Base-by-base conservation (phyloP, 2,113 vertebrate species). In the Amblyopsis rosae region DNA sequence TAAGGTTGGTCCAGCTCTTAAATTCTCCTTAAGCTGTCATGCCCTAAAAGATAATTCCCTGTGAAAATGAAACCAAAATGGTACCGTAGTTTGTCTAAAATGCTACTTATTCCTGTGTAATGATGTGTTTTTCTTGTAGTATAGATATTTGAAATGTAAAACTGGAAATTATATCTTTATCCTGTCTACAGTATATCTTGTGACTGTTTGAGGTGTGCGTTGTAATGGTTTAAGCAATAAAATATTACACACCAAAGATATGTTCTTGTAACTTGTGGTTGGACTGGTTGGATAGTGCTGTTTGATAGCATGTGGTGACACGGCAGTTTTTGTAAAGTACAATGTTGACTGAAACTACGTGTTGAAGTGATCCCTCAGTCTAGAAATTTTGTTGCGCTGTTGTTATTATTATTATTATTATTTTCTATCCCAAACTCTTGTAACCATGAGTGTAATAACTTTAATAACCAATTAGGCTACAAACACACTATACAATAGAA, bases 21-120 rank as follows among this genome's bases (percentile, higher is more conserved):
- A 81, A 86, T 86, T 87, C 79, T 60, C 82, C 74, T 12, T 65
- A 69, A 77, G 68, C 61, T 47, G 16, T 16, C 67, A 56, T 85
- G 76, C 67, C 70, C 74, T 67, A 69, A 53, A 86, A 83, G 4
- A 62, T 26, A 26, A 26, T 59, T 70, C 51, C 51, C 60, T 62
- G 69, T 72, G 56, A 71, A 70, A 70, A 48, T 54, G 9, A n/a
- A 65, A 65, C 62, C 11, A 32, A 3, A 54, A 10, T 41, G 54
- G 70, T 26, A 26, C 26, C 3, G 2, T 56, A 48, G 55, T 63
- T 60, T 6, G 46, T 0, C 2, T 41, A 12, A 60, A 3, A n/a
- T n/a, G 16, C 41, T 3, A 10, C 6, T 33, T 45, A 13, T 51
- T 53, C n/a, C 5, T 53, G 6, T 53, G 51, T 53, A 15, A 11